phyloP scores from a whole-genome alignment of 1,140 invertebrate genomes.

The Aleiodes sp. region DNA sequence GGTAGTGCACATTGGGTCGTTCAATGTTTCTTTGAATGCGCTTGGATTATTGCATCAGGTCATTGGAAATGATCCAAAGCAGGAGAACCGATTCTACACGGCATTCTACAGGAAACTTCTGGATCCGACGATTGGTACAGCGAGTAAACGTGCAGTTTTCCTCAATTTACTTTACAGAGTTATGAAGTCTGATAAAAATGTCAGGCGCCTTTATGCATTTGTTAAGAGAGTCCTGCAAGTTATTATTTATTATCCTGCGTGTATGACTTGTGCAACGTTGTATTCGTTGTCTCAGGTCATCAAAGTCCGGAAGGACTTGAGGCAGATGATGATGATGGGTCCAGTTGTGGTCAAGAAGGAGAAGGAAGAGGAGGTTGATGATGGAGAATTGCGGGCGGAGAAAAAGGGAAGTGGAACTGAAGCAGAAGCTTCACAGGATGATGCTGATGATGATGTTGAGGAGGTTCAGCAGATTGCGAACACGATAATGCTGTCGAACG shows the following conservation, averaged over 20 bases:
- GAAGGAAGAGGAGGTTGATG: constrained; percentile 51
- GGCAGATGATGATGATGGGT: constrained; percentile 33
- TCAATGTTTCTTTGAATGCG: constrained; percentile 88
- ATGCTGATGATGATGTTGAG: constrained; percentile 29
- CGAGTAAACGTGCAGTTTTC: constrained; percentile 82
- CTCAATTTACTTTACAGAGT: constrained; percentile 90
- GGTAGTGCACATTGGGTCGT: constrained; percentile 85
- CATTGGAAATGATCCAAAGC: constrained; percentile 48
- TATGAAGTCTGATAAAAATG: constrained; percentile 80
- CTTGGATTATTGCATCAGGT: constrained; percentile 85
- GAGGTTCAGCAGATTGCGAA: background rate
- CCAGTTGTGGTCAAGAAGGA: constrained; percentile 30
- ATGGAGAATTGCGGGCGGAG: background rate
- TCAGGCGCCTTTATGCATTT: constrained; percentile 81
- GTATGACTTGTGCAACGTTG: constrained; percentile 77
- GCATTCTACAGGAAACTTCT: constrained; percentile 89
- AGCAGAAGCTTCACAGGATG: constrained; percentile 39
- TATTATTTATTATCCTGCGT: constrained; percentile 62
- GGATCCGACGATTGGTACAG: constrained; percentile 78
- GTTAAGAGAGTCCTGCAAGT: constrained; percentile 90
- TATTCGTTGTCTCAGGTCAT: constrained; percentile 81
- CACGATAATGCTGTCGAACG: constrained; percentile 52
- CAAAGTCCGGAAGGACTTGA: constrained; percentile 41
- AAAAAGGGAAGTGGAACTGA: background rate
- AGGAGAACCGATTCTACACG: constrained; percentile 80